phyloP scores from a whole-genome alignment of 2,113 vertebrate species.

The Gopherus evgoodei region DNA sequence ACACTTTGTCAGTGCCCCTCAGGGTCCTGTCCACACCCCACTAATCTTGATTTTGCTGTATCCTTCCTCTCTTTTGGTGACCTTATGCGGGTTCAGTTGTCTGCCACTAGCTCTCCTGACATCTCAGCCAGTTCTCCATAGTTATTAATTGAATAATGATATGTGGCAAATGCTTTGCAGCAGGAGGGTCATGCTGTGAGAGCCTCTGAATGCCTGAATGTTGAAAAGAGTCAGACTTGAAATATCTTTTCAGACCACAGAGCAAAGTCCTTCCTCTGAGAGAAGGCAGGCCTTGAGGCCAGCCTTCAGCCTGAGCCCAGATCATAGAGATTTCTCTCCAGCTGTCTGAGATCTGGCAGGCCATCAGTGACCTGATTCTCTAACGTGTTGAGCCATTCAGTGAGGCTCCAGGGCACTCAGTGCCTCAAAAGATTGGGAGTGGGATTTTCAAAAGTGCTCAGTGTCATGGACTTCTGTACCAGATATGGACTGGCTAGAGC shows the following conservation, averaged over 20 bases:
- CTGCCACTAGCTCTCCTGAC: neutral
- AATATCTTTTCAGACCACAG: neutral
- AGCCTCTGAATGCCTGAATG: neutral
- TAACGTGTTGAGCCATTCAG: neutral
- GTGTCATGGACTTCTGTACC: neutral
- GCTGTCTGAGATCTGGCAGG: accelerated
- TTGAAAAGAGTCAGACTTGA: neutral
- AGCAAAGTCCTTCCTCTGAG: accelerated
- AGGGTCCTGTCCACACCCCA: neutral
- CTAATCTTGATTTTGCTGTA: neutral
- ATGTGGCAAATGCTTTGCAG: neutral
- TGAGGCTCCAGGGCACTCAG: neutral
- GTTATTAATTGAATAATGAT: slow-evolving; percentile 37
- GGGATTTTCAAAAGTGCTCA: no score
- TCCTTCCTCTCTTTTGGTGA: neutral
- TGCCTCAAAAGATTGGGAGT: neutral
- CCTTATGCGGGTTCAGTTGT: neutral
- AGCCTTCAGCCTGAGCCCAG: neutral
- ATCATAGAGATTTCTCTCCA: neutral
- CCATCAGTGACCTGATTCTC: neutral
- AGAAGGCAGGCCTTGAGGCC: accelerated
- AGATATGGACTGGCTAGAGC: neutral
- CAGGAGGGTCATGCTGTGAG: neutral
- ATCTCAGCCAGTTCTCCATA: neutral
- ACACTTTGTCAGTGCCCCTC: neutral